Conservation (phyloP, 2,888 invertebrate species). For the Acrobasis consociella region DNA sequence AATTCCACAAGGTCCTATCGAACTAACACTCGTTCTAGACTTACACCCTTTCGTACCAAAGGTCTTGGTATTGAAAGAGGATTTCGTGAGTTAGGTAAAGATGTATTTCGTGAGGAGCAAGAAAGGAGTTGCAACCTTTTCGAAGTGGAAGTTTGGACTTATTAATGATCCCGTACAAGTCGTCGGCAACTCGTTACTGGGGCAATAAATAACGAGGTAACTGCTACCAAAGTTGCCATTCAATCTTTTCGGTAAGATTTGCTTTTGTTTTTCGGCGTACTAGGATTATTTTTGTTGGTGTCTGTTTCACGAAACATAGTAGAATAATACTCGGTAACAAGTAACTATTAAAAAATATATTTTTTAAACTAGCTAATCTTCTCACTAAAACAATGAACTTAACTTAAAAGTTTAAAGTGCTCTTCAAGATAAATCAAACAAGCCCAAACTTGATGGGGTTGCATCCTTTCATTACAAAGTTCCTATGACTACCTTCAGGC, state of each 20-base stretch:
- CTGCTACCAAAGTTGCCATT: conserved; percentile 50
- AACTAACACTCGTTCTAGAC: conserved; percentile 29
- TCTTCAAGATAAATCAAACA: no score
- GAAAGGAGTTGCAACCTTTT: conserved; percentile 49
- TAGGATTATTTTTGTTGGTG: conserved; percentile 1
- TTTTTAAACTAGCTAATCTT: no score
- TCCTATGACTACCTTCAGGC: no score
- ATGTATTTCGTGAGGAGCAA: conserved; percentile 35
- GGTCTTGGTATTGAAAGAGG: conserved; percentile 30
- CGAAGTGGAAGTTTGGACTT: conserved; percentile 47
- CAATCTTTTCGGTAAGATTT: conserved; percentile 51
- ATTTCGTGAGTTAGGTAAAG: conserved; percentile 41
- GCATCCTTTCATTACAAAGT: no score
- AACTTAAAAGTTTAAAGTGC: no score
- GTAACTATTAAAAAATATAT: no score
- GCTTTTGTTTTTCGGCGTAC: conserved; percentile 35
- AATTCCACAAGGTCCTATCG: conserved; percentile 40
- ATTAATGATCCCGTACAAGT: conserved; percentile 68
- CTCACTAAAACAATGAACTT: no score
- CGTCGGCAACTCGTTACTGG: conserved; percentile 63
- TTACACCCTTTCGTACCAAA: conserved; percentile 46
- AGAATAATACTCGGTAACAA: no score
- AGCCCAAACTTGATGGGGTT: no score
- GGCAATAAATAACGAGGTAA: conserved; percentile 64
- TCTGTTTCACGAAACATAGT: no score